Percentiles rank a stretch among this genome's conserved stretches.
Evolutionary conservation across 23 tunicate genomes (phyloP).

Genomic region (Styela clava): DNA sequence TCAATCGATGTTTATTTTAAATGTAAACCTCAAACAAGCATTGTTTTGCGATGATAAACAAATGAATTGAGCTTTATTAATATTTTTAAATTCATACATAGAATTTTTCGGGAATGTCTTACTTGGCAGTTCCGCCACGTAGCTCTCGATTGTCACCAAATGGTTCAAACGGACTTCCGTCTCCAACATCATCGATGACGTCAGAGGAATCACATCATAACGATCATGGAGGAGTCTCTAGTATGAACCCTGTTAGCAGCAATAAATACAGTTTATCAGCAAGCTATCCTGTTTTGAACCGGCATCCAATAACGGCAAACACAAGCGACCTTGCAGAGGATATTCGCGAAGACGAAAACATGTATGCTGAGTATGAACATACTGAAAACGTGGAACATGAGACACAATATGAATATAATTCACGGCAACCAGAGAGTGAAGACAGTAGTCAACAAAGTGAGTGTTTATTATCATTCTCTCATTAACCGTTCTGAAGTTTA

Average conservation of each 20-base stretch:
- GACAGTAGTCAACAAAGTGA: background rate
- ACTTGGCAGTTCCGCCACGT: background rate
- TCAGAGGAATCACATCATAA: slow-evolving; percentile 2
- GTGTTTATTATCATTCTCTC: no score
- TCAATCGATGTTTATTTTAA: no score
- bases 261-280: background rate
- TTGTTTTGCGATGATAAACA: no score
- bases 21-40: no score
- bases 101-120: background rate
- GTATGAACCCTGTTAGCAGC: background rate
- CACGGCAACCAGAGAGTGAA: background rate
- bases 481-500: no score
- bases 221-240: background rate
- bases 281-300: background rate
- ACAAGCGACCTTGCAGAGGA: background rate
- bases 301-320: background rate
- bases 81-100: background rate
- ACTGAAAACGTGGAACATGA: background rate
- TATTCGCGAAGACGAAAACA: background rate
- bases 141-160: background rate
- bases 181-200: slow-evolving; percentile 9
- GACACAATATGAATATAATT: background rate
- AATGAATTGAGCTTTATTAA: no score
- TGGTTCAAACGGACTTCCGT: slow-evolving; percentile 1
- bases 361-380: background rate